phyloP scores from a whole-genome alignment of 2,888 invertebrate species.

The Melikaiella ostensackeni region DNA sequence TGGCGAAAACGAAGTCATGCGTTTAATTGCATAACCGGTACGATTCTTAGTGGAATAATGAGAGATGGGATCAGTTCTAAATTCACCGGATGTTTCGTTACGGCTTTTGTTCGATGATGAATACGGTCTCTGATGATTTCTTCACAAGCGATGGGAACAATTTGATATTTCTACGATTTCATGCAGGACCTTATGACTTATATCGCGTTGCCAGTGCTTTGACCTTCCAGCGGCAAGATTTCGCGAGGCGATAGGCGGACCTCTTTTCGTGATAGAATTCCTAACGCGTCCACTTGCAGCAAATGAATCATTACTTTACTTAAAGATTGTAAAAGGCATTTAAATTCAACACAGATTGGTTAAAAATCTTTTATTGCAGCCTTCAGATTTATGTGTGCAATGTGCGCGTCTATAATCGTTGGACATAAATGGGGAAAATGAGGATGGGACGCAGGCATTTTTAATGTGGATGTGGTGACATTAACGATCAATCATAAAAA shows the following conservation, averaged over 20 bases:
- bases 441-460: not conserved
- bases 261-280: constrained; percentile 18
- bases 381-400: not conserved
- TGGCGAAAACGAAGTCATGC: constrained; percentile 53
- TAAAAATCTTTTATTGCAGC: constrained; percentile 22
- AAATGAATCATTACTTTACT: constrained; percentile 14
- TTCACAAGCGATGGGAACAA: constrained; percentile 67
- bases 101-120: constrained; percentile 67
- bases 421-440: not conserved
- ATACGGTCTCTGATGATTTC: constrained; percentile 61
- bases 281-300: constrained; percentile 16
- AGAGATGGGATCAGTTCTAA: constrained; percentile 64
- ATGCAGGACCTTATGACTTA: constrained; percentile 51
- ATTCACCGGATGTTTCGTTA: constrained; percentile 68
- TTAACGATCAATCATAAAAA: not conserved
- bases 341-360: constrained; percentile 26
- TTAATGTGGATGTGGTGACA: not conserved
- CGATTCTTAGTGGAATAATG: constrained; percentile 58
- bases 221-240: constrained; percentile 33
- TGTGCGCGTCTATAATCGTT: not conserved
- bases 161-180: constrained; percentile 64
- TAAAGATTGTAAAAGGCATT: not conserved
- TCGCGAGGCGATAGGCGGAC: not conserved
- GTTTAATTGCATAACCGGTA: constrained; percentile 52
- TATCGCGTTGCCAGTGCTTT: constrained; percentile 27